Evolutionary conservation across 1,140 invertebrate species (phyloP), one percentile per base, ranked within the genome.

Genomic region (Delia radicum): DNA sequence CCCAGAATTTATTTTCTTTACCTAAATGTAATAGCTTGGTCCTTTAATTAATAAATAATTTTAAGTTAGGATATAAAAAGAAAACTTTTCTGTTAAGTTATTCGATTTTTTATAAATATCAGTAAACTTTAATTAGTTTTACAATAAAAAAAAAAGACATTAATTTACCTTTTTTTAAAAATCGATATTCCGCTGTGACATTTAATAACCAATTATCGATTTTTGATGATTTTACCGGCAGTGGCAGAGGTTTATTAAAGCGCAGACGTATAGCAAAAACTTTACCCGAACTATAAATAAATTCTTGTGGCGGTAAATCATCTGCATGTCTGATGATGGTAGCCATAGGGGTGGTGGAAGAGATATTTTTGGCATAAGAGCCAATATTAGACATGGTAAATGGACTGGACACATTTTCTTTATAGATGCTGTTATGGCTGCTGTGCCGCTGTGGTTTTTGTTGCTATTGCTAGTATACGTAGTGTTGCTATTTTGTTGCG

Each of bases 201-300:
- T 83, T 83, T 29, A 85, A 71, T 18, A 71, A 72, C 81, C 81
- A 82, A 69, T 28, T 75, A 46, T 69, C 71, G 73, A 77, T 27
- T 33, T 37, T 74, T 33, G 74, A n/a, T n/a, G n/a, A n/a, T n/a
- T n/a, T n/a, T n/a, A n/a, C n/a, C n/a, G n/a, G n/a, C n/a, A n/a
- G 27, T 6, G 74, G 63, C 18, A 82, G 80, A 48, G 80, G 81
- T 73, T 63, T 81, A 74, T 73, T 79, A 78, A 79, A 83, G 81
- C 55, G 81, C 5, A 85, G 73, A 18, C 84, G 82, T 48, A 85
- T 67, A 42, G 81, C 84, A 7, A 85, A 74, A 55, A 84, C 75
- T 72, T 80, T 78, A 13, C 81, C 82, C 2, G 82, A 55, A 76
- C 82, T 85, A 82, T 84, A 85, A 79, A 85, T 83, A 79, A 83